These are phyloP conservation scores for Bradypus variegatus DNA, from an alignment of 2,797 vertebrate genomes.

Conservation along the genomic window DNA sequence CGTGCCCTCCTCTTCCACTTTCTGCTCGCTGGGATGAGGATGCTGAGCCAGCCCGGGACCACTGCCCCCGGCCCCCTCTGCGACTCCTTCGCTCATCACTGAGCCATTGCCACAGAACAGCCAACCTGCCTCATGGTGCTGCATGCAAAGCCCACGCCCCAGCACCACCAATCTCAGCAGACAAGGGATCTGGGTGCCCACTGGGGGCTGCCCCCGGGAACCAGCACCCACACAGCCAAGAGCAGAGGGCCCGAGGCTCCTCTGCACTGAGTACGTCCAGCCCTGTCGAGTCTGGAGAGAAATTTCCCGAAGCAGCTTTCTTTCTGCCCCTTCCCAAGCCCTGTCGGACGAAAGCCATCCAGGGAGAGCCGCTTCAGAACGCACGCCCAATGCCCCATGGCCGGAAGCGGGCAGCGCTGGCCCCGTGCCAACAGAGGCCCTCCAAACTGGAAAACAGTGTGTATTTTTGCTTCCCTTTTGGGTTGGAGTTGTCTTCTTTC, in stretches of 20 bases:
- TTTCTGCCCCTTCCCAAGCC: not conserved
- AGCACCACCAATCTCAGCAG: rapidly evolving
- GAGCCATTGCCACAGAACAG: not conserved
- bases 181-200: no score
- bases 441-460: not conserved
- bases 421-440: not conserved
- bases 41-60: rapidly evolving
- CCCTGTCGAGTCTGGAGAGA: not conserved
- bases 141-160: rapidly evolving
- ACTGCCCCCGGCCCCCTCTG: not conserved
- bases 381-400: rapidly evolving
- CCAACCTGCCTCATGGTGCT: rapidly evolving
- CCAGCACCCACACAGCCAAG: no score
- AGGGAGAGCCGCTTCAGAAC: not conserved
- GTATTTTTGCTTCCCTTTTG: not conserved
- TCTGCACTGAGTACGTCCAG: not conserved
- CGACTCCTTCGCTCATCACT: not conserved
- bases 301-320: not conserved
- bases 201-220: not conserved
- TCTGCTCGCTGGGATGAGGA: not conserved
- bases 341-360: not conserved
- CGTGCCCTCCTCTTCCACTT: not conserved
- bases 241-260: not conserved
- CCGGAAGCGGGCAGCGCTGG: rapidly evolving
- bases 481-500: not conserved